These are phyloP conservation scores for Lithobates sylvaticus DNA, from an alignment of 2,797 vertebrate species.

Conservation along the genomic window DNA sequence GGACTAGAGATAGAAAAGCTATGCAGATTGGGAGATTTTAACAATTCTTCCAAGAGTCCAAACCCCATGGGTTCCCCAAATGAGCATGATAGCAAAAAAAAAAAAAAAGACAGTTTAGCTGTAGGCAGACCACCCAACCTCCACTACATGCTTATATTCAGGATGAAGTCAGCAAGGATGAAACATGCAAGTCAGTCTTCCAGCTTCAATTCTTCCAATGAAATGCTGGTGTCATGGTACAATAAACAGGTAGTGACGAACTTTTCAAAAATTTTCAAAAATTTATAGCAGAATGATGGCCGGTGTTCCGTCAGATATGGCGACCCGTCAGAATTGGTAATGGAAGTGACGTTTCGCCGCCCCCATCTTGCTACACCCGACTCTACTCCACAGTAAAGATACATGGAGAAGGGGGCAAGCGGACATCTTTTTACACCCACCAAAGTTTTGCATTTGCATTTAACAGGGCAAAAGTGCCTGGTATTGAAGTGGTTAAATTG, in stretches of 20 bases:
- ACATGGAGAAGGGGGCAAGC: too few species aligned
- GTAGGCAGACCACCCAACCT: constrained; percentile 20
- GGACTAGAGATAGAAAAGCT: constrained; percentile 1
- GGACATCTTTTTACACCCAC: too few species aligned
- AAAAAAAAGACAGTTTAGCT: not conserved
- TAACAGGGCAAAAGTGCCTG: too few species aligned
- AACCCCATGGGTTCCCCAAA: not conserved
- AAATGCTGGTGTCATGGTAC: not conserved
- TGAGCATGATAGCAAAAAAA: constrained; percentile 2
- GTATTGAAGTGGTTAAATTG: not conserved
- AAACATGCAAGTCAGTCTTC: not conserved
- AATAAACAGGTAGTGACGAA: not conserved
- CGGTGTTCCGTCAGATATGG: too few species aligned
- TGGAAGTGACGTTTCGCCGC: too few species aligned
- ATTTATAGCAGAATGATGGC: too few species aligned
- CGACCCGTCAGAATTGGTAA: too few species aligned
- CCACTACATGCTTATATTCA: constrained; percentile 12
- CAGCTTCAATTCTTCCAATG: not conserved
- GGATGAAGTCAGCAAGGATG: not conserved
- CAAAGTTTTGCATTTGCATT: too few species aligned
- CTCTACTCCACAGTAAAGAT: too few species aligned
- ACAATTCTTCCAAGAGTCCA: constrained; percentile 4
- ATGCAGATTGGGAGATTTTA: constrained; percentile 14
- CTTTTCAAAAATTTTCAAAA: too few species aligned
- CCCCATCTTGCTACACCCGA: too few species aligned